Conservation (phyloP, 30 jellyfish, hydroid and myxozoan genomes). For the Chrysaora quinquecirrha region DNA sequence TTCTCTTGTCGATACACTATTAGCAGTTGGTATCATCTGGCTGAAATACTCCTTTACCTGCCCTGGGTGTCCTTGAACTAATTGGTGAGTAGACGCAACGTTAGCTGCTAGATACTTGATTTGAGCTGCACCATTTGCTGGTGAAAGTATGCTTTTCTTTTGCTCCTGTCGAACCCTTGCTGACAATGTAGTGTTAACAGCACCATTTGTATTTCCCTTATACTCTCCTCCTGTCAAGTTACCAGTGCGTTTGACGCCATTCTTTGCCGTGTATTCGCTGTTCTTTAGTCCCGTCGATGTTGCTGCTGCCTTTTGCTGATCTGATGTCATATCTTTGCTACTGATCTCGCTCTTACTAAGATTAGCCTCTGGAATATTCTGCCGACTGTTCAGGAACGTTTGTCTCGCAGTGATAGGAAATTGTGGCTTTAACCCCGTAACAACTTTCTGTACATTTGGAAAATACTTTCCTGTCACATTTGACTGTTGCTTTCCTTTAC, state of each 20-base stretch:
- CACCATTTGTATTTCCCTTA: neutral
- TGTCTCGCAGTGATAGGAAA: neutral
- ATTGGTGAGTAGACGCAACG: neutral
- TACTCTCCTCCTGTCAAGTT: neutral
- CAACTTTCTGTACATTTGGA: neutral
- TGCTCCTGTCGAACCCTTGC: neutral
- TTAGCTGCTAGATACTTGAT: neutral
- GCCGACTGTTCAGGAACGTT: neutral
- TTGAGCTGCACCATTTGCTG: neutral
- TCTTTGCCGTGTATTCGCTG: neutral
- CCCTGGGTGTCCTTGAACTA: slow-evolving; percentile 36
- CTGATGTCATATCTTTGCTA: neutral
- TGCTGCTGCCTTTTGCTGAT: neutral
- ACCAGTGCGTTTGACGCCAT: neutral
- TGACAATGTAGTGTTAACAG: neutral
- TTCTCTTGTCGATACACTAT: slow-evolving; percentile 34
- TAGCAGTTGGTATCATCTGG: neutral
- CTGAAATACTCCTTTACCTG: slow-evolving; percentile 6
- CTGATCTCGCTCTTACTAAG: neutral
- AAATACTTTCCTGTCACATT: neutral
- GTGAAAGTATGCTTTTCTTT: neutral
- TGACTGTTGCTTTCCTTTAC: neutral
- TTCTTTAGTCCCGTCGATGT: neutral
- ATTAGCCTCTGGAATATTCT: neutral
- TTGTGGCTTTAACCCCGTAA: neutral